Evolutionary conservation across 2,113 vertebrate genomes (phyloP), one percentile per base, ranked within the genome.

Genomic region (Nesogale talazaci): DNA sequence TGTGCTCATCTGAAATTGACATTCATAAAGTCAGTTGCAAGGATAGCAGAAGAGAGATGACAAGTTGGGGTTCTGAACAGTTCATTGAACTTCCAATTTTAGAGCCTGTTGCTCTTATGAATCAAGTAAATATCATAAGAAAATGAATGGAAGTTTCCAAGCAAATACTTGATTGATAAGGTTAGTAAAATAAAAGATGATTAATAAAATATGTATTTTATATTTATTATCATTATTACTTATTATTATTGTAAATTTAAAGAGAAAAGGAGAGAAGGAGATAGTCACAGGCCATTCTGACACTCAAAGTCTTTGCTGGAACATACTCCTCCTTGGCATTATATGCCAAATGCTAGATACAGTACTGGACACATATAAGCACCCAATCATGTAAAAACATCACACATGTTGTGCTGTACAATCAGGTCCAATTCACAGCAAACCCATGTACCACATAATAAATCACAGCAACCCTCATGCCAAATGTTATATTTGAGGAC

Each of bases 371-470:
- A 85, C 38, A 74, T 77, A 69, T 59, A 69, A 56, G 40, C 38
- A 52, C 46, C 46, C 46, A 75, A 46, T 89, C 52, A 65, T 80
- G 59, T 74, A 86, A 94, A 86, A 4, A 31, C 86, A n/a, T 38
- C 17, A 15, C 6, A 61, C 22, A 20, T 61, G 6, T 61, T 61
- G 17, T 63, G 61, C 61, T 9, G 61, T 8, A 63, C 46, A 63
- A 6, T 63, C 23, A 23, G 20, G 22, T 63, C 61, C 23, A 25
- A 63, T 23, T 63, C 20, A 4, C 27, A 63, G 61, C 23, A 2
- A 25, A 9, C 65, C 29, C 15, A 4, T 67, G 65, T 12, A 67
- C 65, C 29, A 31, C 29, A 67, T 27, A 31, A 12, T 11, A 12
- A 29, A 67, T 29, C 27, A 11, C 27, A 31, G 65, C 6, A 11